Evolutionary conservation across 1,140 invertebrate genomes (phyloP).

Genomic region (Antheraea mylitta): DNA sequence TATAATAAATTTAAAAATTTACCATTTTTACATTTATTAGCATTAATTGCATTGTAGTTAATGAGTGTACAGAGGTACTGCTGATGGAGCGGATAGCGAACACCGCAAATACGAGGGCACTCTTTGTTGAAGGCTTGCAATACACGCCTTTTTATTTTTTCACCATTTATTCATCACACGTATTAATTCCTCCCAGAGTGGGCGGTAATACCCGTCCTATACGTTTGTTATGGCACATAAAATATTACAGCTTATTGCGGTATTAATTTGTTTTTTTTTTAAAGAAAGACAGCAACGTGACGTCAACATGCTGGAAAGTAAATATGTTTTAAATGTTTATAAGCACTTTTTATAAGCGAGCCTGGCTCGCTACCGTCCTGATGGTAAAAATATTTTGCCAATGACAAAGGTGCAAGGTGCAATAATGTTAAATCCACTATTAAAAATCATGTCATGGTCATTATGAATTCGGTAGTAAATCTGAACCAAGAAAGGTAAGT

Average conservation of each 20-base stretch:
- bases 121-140: slow-evolving; percentile 47
- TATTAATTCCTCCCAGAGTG: slow-evolving; percentile 58
- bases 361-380: too few species aligned
- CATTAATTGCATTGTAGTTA: slow-evolving; percentile 27
- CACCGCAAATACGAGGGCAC: slow-evolving; percentile 65
- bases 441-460: too few species aligned
- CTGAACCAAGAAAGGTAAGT: too few species aligned
- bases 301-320: too few species aligned
- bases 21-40: not conserved
- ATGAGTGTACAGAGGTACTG: slow-evolving; percentile 7
- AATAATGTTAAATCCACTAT: too few species aligned
- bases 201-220: slow-evolving; percentile 28
- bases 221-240: slow-evolving; percentile 18
- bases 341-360: too few species aligned
- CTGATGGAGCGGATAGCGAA: slow-evolving; percentile 43
- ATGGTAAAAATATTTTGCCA: too few species aligned
- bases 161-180: slow-evolving; percentile 46
- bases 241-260: not conserved
- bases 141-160: slow-evolving; percentile 47
- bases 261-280: not conserved
- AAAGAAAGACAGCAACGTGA: too few species aligned
- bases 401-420: too few species aligned
- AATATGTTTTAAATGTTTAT: too few species aligned
- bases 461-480: too few species aligned
- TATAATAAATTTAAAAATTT: not conserved